Percentiles rank a stretch among this genome's conserved stretches.
phyloP scores from a whole-genome alignment of 2,113 vertebrate genomes.

The Syngnathoides biaculeatus region DNA sequence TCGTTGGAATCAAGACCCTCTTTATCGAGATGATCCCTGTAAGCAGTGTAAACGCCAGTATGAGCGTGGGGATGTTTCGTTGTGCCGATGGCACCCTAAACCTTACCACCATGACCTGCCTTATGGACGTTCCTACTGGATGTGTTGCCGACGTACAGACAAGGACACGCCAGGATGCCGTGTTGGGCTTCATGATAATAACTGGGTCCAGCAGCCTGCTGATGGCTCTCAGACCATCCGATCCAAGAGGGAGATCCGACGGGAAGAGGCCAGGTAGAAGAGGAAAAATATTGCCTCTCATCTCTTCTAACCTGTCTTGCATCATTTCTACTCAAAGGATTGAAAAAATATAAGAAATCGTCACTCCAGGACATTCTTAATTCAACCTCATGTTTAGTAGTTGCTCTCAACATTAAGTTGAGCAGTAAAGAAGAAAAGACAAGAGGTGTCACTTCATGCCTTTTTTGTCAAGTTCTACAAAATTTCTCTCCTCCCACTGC shows the following conservation, averaged over 20 bases:
- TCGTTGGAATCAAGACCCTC: slow-evolving; percentile 88
- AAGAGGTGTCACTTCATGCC: slow-evolving; percentile 55
- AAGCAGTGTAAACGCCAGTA: slow-evolving; percentile 93
- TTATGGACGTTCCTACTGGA: slow-evolving; percentile 98
- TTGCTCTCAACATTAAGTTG: slow-evolving; percentile 21
- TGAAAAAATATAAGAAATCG: slow-evolving; percentile 6
- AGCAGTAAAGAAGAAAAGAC: slow-evolving; percentile 46
- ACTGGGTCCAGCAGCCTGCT: slow-evolving; percentile 89
- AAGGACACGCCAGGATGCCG: slow-evolving; percentile 88
- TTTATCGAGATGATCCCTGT: slow-evolving; percentile 93
- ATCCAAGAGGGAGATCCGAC: slow-evolving; percentile 79
- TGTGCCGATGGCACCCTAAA: slow-evolving; percentile 97
- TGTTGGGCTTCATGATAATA: slow-evolving; percentile 91
- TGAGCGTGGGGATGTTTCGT: slow-evolving; percentile 87
- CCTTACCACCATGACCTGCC: slow-evolving; percentile 99
- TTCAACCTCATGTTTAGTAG: slow-evolving; percentile 37
- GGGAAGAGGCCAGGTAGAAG: slow-evolving; percentile 74
- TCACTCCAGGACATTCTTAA: slow-evolving; percentile 45
- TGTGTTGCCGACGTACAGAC: slow-evolving; percentile 90
- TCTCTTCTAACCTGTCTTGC: slow-evolving; percentile 33
- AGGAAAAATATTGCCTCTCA: slow-evolving; percentile 25
- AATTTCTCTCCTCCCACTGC: slow-evolving; percentile 33
- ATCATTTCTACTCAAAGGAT: slow-evolving; percentile 20
- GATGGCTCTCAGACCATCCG: slow-evolving; percentile 69
- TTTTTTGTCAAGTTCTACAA: slow-evolving; percentile 34